phyloP scores from a whole-genome alignment of 1,140 invertebrate genomes.

The Lordiphosa collinella region DNA sequence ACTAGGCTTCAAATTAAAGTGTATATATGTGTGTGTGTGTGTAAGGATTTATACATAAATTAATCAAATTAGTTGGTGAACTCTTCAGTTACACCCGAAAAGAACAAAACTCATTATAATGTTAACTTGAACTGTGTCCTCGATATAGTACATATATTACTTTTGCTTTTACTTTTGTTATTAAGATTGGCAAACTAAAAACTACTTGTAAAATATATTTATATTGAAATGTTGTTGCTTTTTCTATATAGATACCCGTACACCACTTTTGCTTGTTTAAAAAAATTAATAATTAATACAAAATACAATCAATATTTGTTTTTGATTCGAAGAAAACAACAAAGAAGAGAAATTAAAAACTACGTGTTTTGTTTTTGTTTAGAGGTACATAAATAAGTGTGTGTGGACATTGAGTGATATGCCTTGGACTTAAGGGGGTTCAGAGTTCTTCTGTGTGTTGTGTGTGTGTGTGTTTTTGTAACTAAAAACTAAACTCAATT shows the following conservation, averaged over 20 bases:
- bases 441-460: constrained; percentile 13
- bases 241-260: constrained; percentile 7
- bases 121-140: constrained; percentile 78
- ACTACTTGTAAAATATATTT: constrained; percentile 44
- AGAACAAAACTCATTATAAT: constrained; percentile 64
- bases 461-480: constrained; percentile 19
- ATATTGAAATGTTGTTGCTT: constrained; percentile 38
- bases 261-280: constrained; percentile 5
- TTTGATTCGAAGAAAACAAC: constrained; percentile 20
- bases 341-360: constrained; percentile 17
- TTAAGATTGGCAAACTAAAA: constrained; percentile 46
- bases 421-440: constrained; percentile 42
- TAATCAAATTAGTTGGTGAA: constrained; percentile 2
- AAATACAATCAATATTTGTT: constrained; percentile 18
- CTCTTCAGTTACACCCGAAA: neutral
- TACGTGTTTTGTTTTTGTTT: constrained; percentile 15
- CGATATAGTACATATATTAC: constrained; percentile 58
- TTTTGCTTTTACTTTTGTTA: constrained; percentile 37
- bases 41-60: constrained; percentile 20
- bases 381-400: constrained; percentile 63
- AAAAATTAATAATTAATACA: constrained; percentile 29
- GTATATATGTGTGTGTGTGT: constrained; percentile 3
- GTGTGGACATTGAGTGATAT: constrained; percentile 66
- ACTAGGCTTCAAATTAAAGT: constrained; percentile 20
- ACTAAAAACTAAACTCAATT: constrained; percentile 39